phyloP scores from a whole-genome alignment of 2,888 invertebrate genomes.

The Ecliptopera silaceata region DNA sequence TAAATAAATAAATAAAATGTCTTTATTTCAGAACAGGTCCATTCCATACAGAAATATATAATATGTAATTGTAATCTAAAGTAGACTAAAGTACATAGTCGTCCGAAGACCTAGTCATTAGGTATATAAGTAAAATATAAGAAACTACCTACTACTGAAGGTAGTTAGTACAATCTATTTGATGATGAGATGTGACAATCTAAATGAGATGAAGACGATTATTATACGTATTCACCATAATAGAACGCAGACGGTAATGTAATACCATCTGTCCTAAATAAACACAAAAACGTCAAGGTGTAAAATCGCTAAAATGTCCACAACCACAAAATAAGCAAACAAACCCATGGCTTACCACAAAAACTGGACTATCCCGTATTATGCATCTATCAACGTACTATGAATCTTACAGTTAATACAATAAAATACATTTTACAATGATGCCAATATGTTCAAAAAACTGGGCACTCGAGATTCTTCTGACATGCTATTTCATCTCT shows the following conservation, averaged over 20 bases:
- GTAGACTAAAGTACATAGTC: too few relatives aligned
- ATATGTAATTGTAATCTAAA: too few relatives aligned
- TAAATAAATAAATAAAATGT: too few relatives aligned
- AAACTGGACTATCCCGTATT: constrained; percentile 26
- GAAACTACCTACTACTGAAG: too few relatives aligned
- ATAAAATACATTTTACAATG: constrained; percentile 1
- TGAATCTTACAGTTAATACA: not conserved
- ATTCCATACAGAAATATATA: too few relatives aligned
- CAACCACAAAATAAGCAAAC: constrained; percentile 30
- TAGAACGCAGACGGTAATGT: constrained; percentile 17
- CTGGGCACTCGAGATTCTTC: constrained; percentile 1
- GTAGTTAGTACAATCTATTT: too few relatives aligned
- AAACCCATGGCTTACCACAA: constrained; percentile 22
- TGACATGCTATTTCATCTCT: not conserved
- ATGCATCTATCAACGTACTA: not conserved
- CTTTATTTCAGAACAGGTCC: too few relatives aligned
- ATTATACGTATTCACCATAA: too few relatives aligned
- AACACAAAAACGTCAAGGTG: constrained; percentile 28
- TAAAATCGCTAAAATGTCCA: constrained; percentile 21
- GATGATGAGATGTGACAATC: too few relatives aligned
- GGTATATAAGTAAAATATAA: too few relatives aligned
- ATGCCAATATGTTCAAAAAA: constrained; percentile 7
- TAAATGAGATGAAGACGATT: too few relatives aligned
- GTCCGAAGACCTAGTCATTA: too few relatives aligned
- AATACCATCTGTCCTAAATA: constrained; percentile 23